Base-by-base conservation (phyloP, 2,888 invertebrate genomes). In the Ormyrus pomaceus region DNA sequence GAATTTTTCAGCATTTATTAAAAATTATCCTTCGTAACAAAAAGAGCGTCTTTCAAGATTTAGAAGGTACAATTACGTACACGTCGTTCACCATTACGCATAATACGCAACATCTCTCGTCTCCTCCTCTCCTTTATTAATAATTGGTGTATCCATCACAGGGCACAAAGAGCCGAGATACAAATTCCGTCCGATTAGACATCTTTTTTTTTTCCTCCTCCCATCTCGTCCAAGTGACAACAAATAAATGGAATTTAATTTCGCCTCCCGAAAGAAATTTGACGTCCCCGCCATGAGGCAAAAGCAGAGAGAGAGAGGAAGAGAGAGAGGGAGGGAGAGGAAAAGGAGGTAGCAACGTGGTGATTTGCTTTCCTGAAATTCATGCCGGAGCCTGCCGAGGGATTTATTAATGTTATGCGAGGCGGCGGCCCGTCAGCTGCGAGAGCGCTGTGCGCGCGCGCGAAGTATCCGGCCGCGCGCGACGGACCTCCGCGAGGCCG, bases 401-500 rank as follows among this genome's bases (percentile, higher is more conserved):
- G 34, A 34, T 34, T 34, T 34, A 34, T 34, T 34, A 34, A 34
- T 4, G 34, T 34, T 34, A 19, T 19, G 75, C 75, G 76, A 58
- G 75, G 10, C 48, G 5, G 62, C 53, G 83, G 84, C 84, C 53
- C 56, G 11, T 46, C 64, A 48, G 58, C 74, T n/a, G 6, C n/a
- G 48, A 84, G 84, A 84, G 84, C 84, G 86, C 55, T 45, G 11
- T 8, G 45, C 48, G 51, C 34, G 68, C 64, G 66, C 55, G 48
- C 59, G 46, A 59, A 0, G 19, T 7, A 87, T 85, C 85, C 83
- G 82, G 83, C 34, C 34, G 84, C 84, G 85, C 56, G 58, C 50
- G 59, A 66, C 5, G 82, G 87, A 88, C 87, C 87, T 88, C 87
- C 85, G 66, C 83, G 85, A 59, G 72, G 72, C 55, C 4, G 34